Percentiles rank a stretch among this genome's conserved stretches.
phyloP scores from a whole-genome alignment of 2,888 invertebrate species.

The Acanthosepion lycidas region DNA sequence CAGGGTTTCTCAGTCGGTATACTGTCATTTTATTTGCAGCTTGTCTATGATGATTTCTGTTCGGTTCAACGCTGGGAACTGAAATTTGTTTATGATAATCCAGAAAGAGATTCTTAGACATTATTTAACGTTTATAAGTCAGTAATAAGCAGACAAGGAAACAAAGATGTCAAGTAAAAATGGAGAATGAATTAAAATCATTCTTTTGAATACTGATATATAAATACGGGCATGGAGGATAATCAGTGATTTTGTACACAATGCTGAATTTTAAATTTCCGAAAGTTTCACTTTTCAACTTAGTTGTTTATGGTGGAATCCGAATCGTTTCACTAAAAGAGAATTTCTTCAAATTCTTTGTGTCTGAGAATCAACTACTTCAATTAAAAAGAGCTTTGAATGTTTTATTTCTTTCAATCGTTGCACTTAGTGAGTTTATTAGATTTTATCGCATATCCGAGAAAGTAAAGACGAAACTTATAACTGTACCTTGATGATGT shows the following conservation, averaged over 20 bases:
- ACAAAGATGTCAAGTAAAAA: background rate
- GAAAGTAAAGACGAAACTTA: background rate
- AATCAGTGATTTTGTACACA: no score
- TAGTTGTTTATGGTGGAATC: no score
- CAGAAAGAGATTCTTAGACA: background rate
- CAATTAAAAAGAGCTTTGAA: background rate
- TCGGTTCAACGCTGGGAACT: background rate
- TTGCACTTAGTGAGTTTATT: no score
- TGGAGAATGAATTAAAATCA: background rate
- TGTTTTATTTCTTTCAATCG: background rate
- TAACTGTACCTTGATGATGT: background rate
- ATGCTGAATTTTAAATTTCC: no score
- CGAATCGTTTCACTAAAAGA: no score
- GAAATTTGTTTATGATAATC: background rate
- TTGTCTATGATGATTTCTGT: no score
- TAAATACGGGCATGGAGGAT: background rate
- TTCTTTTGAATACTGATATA: background rate
- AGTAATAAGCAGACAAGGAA: background rate
- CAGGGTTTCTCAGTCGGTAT: no score
- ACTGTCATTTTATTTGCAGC: no score
- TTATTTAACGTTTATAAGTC: background rate
- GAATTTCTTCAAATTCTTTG: no score
- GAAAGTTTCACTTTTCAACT: no score
- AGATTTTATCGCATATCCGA: no score
- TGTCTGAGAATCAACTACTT: background rate